Base-by-base conservation (phyloP, 2,113 vertebrate genomes). In the Calypte anna region DNA sequence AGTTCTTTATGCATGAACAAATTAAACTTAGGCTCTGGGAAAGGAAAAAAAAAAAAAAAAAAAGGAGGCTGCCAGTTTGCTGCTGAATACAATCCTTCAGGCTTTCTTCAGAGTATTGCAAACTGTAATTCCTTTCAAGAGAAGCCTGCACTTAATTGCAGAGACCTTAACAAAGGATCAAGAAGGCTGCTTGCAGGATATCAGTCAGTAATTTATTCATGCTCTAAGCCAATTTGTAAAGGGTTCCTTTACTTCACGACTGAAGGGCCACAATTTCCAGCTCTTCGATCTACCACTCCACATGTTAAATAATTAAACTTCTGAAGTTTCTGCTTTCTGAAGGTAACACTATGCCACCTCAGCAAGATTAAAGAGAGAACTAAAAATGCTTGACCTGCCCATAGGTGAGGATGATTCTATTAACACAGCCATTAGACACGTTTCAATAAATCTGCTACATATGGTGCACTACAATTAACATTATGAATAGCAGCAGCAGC, bases 11-110 rank as follows among this genome's bases (percentile, higher is more conserved):
- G 62, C 36, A 64, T 58, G 55, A 66, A 68, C 44, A 93, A 91
- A 93, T 57, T 90, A 62, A 82, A 82, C 84, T 87, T 67, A 84
- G 58, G 67, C 70, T 96, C 76, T 40, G 85, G 79, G 67, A 84
- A 28, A 66, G 40, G 40, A 40, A 38, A 38, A 38, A 38, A 38
- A 38, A 38, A 40, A 40, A 40, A 40, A 40, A 40, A 38, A 79
- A 76, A 70, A 48, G 27, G 2, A 28, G 10, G 8, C 64, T 36
- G 25, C 55, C 83, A 68, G 40, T 59, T 48, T 92, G 61, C 51
- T 94, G 55, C 55, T 38, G 79, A 91, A 90, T 58, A 57, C 48
- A 88, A 50, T 40, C 67, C 63, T 85, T 84, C 43, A 44, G 50
- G 40, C n/a, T 82, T 64, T 81, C 64, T 86, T 83, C 55, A 25